Evolutionary conservation across 2,113 vertebrate species (phyloP).

Genomic region (Rhinoderma darwinii): DNA sequence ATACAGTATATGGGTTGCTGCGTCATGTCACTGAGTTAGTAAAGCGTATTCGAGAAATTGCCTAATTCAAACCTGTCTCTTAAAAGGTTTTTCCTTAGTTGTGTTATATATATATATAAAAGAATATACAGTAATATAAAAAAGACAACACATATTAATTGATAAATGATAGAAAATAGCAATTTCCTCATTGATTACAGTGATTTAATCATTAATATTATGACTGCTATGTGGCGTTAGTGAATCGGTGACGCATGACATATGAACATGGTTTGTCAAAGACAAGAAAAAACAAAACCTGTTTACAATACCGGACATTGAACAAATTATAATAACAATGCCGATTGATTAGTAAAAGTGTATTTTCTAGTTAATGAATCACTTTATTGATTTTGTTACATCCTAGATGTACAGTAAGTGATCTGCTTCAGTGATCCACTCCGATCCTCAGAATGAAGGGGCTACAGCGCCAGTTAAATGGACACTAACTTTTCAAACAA

Average conservation of each 20-base stretch:
- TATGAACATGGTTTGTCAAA: background rate
- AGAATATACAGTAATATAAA: no score
- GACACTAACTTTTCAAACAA: no score
- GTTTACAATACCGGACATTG: background rate
- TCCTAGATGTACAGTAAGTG: background rate
- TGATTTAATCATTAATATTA: background rate
- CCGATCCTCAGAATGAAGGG: no score
- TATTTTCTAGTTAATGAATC: constrained; percentile 8
- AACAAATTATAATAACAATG: background rate
- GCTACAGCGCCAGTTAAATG: no score
- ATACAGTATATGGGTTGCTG: no score
- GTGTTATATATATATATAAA: no score
- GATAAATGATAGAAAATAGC: background rate
- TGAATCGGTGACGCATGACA: background rate
- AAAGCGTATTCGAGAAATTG: background rate
- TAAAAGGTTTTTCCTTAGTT: no score
- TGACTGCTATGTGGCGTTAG: background rate
- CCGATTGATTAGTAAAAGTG: background rate
- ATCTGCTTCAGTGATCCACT: background rate
- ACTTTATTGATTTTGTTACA: constrained; percentile 14
- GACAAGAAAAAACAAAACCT: background rate
- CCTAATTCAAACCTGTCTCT: background rate
- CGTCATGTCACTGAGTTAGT: no score
- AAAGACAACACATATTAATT: background rate
- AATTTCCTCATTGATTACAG: background rate